These are phyloP conservation scores for Lanius ludovicianus DNA, from an alignment of 2,113 vertebrate genomes.

Conservation along the genomic window DNA sequence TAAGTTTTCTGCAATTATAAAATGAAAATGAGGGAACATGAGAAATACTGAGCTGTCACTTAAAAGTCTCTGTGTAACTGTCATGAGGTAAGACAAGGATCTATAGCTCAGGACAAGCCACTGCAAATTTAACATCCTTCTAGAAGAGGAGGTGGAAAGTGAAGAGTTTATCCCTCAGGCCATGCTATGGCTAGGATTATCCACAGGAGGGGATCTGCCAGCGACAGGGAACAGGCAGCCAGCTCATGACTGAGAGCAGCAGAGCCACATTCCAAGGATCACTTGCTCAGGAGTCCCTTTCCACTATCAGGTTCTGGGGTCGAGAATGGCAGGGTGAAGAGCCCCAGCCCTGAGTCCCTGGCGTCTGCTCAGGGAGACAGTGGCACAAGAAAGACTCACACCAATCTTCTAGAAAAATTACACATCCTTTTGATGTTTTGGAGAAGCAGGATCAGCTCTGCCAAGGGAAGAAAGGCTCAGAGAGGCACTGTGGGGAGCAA, in stretches of 20 bases:
- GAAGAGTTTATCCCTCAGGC: not conserved
- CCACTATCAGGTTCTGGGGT: not conserved
- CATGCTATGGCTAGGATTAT: not conserved
- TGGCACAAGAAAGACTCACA: not conserved
- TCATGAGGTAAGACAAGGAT: not conserved
- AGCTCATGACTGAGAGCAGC: not conserved
- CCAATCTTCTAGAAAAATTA: not conserved
- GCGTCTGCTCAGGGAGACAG: not conserved
- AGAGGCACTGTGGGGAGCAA: not conserved
- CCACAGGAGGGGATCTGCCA: not conserved
- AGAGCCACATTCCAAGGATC: not conserved
- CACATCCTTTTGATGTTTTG: not conserved
- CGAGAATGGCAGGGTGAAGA: not conserved
- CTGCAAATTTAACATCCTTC: not conserved
- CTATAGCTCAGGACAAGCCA: not conserved
- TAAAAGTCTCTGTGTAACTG: not conserved
- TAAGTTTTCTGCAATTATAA: slow-evolving; percentile 15
- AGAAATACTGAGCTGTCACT: slow-evolving; percentile 6
- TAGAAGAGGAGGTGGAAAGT: not conserved
- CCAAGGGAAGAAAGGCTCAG: not conserved
- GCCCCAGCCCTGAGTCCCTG: not conserved
- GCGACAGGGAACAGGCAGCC: not conserved
- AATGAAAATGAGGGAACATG: not conserved
- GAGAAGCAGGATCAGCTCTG: not conserved
- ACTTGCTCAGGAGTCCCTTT: not conserved